Conservation (phyloP, 2,797 vertebrate species). For the Melanotaenia boesemani region DNA sequence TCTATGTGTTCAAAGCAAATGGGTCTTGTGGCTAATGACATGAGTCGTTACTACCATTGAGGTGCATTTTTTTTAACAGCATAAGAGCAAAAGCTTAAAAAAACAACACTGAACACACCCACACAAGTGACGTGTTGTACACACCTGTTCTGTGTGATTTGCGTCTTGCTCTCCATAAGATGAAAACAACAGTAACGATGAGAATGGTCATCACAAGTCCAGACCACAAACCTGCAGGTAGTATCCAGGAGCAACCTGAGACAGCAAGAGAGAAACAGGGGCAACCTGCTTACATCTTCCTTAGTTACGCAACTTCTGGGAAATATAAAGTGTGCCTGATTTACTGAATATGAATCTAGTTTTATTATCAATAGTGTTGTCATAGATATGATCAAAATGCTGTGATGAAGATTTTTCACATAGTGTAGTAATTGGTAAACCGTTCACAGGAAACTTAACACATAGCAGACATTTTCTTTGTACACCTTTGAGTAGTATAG, state of each 20-base stretch:
- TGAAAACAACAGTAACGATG: constrained; percentile 53
- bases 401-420: background rate
- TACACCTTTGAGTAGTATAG: background rate
- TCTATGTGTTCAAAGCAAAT: constrained; percentile 40
- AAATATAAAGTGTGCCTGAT: constrained; percentile 8
- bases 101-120: background rate
- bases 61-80: constrained; percentile 8
- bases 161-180: constrained; percentile 64
- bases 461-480: background rate
- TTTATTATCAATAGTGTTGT: constrained; percentile 2
- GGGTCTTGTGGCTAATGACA: constrained; percentile 2
- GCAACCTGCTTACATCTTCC: background rate
- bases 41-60: background rate
- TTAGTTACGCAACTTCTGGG: constrained; percentile 14
- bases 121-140: constrained; percentile 9
- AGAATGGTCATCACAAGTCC: constrained; percentile 71
- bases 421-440: background rate
- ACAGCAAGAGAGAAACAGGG: constrained; percentile 9
- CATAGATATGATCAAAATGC: background rate
- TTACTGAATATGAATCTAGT: background rate
- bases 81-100: constrained; percentile 9
- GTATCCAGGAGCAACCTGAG: constrained; percentile 71
- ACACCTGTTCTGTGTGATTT: constrained; percentile 62
- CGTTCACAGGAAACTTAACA: background rate
- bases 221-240: constrained; percentile 76